Conservation (phyloP, 2,113 vertebrate genomes). For the Pseudorectes ferrugineus region DNA sequence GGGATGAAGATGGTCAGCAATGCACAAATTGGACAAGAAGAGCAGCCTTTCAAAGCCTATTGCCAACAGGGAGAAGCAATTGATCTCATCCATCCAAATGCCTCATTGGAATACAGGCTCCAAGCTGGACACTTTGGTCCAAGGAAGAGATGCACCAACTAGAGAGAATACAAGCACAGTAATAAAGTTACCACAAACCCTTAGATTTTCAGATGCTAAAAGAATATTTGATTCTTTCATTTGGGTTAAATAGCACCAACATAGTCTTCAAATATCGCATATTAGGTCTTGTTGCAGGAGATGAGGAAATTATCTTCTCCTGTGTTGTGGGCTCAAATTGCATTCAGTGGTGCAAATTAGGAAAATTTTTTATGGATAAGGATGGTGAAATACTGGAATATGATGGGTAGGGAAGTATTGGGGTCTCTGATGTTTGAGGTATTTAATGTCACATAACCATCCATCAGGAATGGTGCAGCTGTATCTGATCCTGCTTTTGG, state of each 20-base stretch:
- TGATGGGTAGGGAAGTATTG: not conserved
- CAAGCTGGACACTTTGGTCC: not conserved
- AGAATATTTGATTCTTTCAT: not conserved
- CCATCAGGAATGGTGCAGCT: rapidly evolving
- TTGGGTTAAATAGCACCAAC: not conserved
- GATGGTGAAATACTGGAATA: not conserved
- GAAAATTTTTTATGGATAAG: not conserved
- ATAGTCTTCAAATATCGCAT: not conserved
- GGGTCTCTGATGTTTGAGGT: not conserved
- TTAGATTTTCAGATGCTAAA: not conserved
- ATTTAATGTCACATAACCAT: not conserved
- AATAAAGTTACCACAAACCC: rapidly evolving
- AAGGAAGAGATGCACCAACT: not conserved
- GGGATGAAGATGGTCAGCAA: not conserved
- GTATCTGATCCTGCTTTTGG: not conserved
- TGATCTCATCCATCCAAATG: not conserved
- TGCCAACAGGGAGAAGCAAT: not conserved
- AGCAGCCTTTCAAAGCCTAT: not conserved
- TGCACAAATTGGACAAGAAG: not conserved
- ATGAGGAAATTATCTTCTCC: not conserved
- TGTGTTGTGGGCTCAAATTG: not conserved
- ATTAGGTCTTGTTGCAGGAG: not conserved
- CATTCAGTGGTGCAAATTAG: not conserved
- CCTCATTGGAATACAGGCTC: not conserved
- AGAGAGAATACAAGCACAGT: not conserved